phyloP scores from a whole-genome alignment of 2,888 invertebrate genomes.

The Cheilosia grossa region DNA sequence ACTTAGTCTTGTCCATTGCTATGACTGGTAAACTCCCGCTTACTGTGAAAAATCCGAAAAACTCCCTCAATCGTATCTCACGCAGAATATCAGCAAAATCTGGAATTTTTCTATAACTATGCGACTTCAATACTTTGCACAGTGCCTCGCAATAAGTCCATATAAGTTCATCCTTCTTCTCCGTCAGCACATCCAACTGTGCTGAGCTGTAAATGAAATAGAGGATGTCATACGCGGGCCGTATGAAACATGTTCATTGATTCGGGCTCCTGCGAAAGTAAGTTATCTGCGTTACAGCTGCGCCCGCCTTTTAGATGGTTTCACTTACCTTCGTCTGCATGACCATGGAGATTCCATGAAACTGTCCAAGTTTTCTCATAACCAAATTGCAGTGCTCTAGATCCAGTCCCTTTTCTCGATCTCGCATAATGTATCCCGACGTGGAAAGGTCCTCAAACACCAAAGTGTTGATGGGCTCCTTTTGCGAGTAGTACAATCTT shows the following conservation, averaged over 20 bases:
- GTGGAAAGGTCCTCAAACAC: constrained; percentile 82
- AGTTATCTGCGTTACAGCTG: not conserved
- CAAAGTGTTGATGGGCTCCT: constrained; percentile 56
- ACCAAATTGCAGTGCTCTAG: constrained; percentile 83
- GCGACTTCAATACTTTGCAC: constrained; percentile 75
- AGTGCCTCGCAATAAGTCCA: constrained; percentile 77
- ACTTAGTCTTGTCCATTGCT: constrained; percentile 76
- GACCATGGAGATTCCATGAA: constrained; percentile 85
- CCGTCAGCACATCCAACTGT: constrained; percentile 77
- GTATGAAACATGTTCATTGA: constrained; percentile 76
- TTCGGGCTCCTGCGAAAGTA: constrained; percentile 75
- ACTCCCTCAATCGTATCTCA: constrained; percentile 78
- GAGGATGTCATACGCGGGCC: constrained; percentile 81
- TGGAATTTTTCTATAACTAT: constrained; percentile 69
- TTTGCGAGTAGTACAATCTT: constrained; percentile 70
- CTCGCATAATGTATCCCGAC: constrained; percentile 83
- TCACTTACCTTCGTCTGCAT: constrained; percentile 83
- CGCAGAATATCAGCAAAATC: constrained; percentile 74
- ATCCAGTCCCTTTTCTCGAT: constrained; percentile 84
- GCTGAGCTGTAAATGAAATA: constrained; percentile 81
- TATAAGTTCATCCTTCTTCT: constrained; percentile 77
- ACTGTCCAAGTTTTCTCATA: constrained; percentile 84
- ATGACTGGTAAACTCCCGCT: constrained; percentile 79
- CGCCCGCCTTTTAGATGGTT: not conserved
- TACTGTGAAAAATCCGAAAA: constrained; percentile 78